These are phyloP conservation scores for Cuculus canorus DNA, from an alignment of 2,797 vertebrate species.

Conservation along the genomic window DNA sequence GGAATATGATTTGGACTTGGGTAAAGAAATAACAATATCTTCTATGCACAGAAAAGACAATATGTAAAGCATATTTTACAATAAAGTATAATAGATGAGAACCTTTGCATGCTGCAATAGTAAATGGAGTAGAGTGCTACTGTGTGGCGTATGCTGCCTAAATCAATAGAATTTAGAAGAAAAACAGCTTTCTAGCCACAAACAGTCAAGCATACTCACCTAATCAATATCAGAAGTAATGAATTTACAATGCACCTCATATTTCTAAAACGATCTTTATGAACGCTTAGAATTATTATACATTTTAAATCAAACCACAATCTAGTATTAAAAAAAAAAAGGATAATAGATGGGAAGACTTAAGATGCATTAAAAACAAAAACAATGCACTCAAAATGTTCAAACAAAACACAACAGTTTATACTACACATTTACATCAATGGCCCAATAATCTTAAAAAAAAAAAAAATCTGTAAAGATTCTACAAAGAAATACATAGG, in stretches of 20 bases:
- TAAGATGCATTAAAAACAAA: not conserved
- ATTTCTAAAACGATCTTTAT: conserved; percentile 40
- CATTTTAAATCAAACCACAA: not conserved
- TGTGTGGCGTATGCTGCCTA: conserved; percentile 38
- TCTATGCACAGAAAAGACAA: conserved; percentile 3
- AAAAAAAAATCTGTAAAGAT: not conserved
- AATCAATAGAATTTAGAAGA: conserved; percentile 77
- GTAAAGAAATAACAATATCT: not conserved
- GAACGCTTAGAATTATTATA: not conserved
- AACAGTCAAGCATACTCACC: conserved; percentile 67
- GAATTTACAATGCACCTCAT: conserved; percentile 49
- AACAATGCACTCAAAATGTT: not conserved
- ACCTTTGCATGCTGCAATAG: not conserved
- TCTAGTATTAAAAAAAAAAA: not conserved
- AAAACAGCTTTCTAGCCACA: conserved; percentile 58
- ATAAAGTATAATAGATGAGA: conserved; percentile 47
- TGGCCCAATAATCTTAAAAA: not conserved
- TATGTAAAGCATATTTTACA: conserved; percentile 43
- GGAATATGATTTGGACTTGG: not conserved
- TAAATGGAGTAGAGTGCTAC: conserved; percentile 72
- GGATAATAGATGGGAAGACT: not conserved
- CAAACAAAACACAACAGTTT: not conserved
- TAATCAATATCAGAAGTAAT: conserved; percentile 77
- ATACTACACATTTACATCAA: not conserved
- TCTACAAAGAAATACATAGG: not conserved